Conservation (phyloP, 2,797 vertebrate species). For the Falco peregrinus region DNA sequence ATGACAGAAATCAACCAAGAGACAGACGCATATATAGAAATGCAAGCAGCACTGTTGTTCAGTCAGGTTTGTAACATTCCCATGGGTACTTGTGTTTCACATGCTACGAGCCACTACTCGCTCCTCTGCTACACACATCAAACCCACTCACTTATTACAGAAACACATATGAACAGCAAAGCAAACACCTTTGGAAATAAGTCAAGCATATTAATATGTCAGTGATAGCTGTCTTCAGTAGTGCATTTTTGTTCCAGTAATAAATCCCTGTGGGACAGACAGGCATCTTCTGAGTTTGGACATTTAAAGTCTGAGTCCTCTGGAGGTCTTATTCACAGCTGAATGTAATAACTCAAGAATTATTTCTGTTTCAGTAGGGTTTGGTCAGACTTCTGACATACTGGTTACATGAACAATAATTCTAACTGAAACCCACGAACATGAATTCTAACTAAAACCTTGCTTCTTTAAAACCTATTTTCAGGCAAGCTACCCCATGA, state of each 20-base stretch:
- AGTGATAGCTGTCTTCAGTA: background rate
- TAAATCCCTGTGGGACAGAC: background rate
- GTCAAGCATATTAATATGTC: background rate
- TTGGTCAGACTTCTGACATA: background rate
- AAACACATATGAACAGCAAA: background rate
- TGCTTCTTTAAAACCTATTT: background rate
- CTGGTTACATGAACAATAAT: background rate
- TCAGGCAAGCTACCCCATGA: background rate
- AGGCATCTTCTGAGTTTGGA: background rate
- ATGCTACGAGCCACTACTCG: background rate
- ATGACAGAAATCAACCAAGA: background rate
- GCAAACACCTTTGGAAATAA: constrained; percentile 10
- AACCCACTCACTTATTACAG: background rate
- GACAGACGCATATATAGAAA: background rate
- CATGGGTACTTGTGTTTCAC: background rate
- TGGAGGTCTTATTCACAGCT: background rate
- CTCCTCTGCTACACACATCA: background rate
- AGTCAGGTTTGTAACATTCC: background rate
- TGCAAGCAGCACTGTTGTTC: background rate
- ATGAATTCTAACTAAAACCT: background rate
- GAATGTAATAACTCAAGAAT: background rate
- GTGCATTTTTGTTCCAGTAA: background rate
- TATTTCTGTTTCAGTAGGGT: background rate
- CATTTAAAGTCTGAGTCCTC: background rate
- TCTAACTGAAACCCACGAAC: background rate